phyloP scores from a whole-genome alignment of 2,888 invertebrate genomes.

The Drosophila neotestacea region DNA sequence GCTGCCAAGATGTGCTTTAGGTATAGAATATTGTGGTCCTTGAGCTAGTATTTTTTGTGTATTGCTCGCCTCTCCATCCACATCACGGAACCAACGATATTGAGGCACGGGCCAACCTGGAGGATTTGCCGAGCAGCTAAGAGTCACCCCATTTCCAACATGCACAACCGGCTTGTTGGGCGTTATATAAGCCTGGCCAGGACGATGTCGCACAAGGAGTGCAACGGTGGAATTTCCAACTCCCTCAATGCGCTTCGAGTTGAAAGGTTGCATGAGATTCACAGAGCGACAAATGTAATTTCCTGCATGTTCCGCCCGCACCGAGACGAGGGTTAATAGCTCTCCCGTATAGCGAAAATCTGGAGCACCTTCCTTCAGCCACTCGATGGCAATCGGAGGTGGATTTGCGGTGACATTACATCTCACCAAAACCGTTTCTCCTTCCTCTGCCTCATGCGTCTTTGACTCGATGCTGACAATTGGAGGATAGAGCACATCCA shows the following conservation, averaged over 20 bases:
- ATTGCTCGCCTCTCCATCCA: conserved; percentile 86
- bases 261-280: conserved; percentile 92
- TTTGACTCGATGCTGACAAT: conserved; percentile 93
- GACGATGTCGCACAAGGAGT: conserved; percentile 94
- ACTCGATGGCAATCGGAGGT: conserved; percentile 92
- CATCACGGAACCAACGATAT: conserved; percentile 95
- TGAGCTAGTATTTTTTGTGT: conserved; percentile 90
- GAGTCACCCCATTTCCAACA: conserved; percentile 92
- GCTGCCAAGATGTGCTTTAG: conserved; percentile 92
- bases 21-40: conserved; percentile 93
- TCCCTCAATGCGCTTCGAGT: conserved; percentile 89
- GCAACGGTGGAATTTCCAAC: conserved; percentile 93
- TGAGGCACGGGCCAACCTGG: conserved; percentile 96
- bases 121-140: conserved; percentile 94
- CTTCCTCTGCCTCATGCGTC: conserved; percentile 93
- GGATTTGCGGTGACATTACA: conserved; percentile 96
- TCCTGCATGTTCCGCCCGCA: conserved; percentile 94
- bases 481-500: conserved; percentile 94
- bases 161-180: conserved; percentile 94
- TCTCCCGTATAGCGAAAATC: conserved; percentile 93
- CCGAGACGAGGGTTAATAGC: conserved; percentile 90
- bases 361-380: conserved; percentile 94
- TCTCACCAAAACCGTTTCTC: conserved; percentile 92
- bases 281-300: conserved; percentile 95
- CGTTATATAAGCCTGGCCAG: conserved; percentile 92